Evolutionary conservation across 2,888 invertebrate species (phyloP), one percentile per base, ranked within the genome.

Genomic region (Luperina testacea): DNA sequence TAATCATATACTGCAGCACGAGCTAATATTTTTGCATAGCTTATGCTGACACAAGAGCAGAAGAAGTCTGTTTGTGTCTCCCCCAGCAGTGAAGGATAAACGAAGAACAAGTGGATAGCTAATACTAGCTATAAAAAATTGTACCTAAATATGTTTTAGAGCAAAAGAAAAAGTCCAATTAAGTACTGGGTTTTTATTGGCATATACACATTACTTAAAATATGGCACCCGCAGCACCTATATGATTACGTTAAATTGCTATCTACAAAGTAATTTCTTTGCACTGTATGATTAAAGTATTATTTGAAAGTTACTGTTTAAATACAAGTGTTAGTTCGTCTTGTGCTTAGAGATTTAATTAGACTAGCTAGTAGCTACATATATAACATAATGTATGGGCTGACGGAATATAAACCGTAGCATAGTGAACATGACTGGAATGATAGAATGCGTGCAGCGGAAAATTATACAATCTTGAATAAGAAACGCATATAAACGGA

Each of bases 391-490:
- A 53, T 64, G 15, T 71, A 74, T 71, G 32, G 57, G 32, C 61
- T 17, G 63, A 3, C 64, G 81, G 68, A 81, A 72, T 81, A 45
- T 51, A 27, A 70, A 80, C 70, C 57, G 57, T 42, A 65, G 45
- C 82, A 67, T 24, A 65, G 17, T 45, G 76, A 51, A 59, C 69
- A 63, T 65, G 81, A 51, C 67, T 67, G 32, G 75, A 81, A 67
- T 79, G 42, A 81, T 53, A 51, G 59, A 69, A 59, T 51, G 65
- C 65, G 75, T 67, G 75, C 74, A 74, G 74, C 59, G 74, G 79
- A 81, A 81, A 74, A 80, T 80, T 74, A 53, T 80, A 32, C 79
- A 73, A 61, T 67, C 74, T 73, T 81, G 65, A 72, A 65, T 81
- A 59, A 67, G 65, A 42, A 73, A 51, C 59, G 59, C 48, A 45